Evolutionary conservation across 2,797 vertebrate species (phyloP).

Genomic region (Neosilurus hyrtlii): DNA sequence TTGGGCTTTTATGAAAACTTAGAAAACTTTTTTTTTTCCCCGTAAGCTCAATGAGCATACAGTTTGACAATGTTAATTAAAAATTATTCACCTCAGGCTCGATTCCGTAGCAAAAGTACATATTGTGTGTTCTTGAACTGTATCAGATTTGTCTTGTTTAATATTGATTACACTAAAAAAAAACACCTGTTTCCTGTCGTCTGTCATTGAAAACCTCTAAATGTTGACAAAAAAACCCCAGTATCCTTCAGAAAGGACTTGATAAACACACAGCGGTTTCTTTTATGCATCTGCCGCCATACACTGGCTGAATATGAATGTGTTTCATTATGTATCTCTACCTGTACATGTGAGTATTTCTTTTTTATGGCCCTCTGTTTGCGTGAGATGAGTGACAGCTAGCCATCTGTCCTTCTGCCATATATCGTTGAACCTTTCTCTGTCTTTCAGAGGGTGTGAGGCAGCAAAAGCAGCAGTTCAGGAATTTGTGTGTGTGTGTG

Average conservation of each 20-base stretch:
- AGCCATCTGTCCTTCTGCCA: slow-evolving; percentile 80
- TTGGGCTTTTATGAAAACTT: not conserved
- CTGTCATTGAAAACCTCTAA: slow-evolving; percentile 83
- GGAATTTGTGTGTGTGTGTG: slow-evolving; percentile 73
- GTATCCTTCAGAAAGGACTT: slow-evolving; percentile 67
- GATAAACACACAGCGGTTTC: slow-evolving; percentile 62
- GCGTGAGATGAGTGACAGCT: slow-evolving; percentile 77
- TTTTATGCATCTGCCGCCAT: slow-evolving; percentile 50
- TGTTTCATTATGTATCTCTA: slow-evolving; percentile 68
- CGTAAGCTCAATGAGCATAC: not conserved
- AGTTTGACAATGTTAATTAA: not conserved
- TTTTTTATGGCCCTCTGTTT: slow-evolving; percentile 74
- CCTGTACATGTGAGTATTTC: slow-evolving; percentile 70
- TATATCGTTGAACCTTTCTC: slow-evolving; percentile 63
- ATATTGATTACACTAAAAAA: slow-evolving; percentile 79
- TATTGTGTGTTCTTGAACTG: slow-evolving; percentile 72
- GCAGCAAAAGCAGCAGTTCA: slow-evolving; percentile 68
- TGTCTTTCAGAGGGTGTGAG: slow-evolving; percentile 63
- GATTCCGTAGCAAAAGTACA: slow-evolving; percentile 2
- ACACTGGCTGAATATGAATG: slow-evolving; percentile 62
- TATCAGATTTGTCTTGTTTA: slow-evolving; percentile 58
- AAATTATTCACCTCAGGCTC: no score
- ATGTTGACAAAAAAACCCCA: slow-evolving; percentile 78
- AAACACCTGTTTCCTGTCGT: slow-evolving; percentile 80
- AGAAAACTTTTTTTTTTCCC: not conserved